Evolutionary conservation across 2,113 vertebrate species (phyloP).

Genomic region (Rhinolophus sinicus): DNA sequence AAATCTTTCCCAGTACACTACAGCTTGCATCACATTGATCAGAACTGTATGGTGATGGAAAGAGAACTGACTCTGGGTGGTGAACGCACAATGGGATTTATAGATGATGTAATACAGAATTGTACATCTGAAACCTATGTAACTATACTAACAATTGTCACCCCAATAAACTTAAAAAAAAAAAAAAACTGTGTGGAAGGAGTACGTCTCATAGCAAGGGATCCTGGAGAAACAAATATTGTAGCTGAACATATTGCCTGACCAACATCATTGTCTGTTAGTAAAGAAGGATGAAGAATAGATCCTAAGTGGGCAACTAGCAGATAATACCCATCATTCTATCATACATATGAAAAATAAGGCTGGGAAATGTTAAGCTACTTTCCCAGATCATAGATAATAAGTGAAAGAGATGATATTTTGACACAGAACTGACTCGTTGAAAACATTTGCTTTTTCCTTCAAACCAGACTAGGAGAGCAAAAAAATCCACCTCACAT

Average conservation of each 20-base stretch:
- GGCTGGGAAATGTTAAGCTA: not conserved
- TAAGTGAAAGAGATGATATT: not conserved
- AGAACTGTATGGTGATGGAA: not conserved
- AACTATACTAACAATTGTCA: no score
- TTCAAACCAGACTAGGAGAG: not conserved
- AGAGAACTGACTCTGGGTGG: no score
- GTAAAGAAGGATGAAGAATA: not conserved
- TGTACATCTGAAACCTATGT: no score
- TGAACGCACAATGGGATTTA: no score
- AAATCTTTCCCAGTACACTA: not conserved
- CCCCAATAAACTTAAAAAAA: no score
- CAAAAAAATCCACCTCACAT: not conserved
- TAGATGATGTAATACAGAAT: no score
- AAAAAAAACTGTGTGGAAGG: not conserved
- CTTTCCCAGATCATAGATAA: not conserved
- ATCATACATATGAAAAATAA: not conserved
- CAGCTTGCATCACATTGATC: not conserved
- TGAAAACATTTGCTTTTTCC: not conserved
- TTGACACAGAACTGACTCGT: not conserved
- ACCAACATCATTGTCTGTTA: not conserved
- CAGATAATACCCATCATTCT: not conserved
- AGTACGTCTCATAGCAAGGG: not conserved
- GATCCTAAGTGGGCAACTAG: not conserved
- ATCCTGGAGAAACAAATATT: not conserved
- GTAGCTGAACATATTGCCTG: not conserved